Conservation (phyloP, 2,888 invertebrate species). For the Anthophora plumipes region DNA sequence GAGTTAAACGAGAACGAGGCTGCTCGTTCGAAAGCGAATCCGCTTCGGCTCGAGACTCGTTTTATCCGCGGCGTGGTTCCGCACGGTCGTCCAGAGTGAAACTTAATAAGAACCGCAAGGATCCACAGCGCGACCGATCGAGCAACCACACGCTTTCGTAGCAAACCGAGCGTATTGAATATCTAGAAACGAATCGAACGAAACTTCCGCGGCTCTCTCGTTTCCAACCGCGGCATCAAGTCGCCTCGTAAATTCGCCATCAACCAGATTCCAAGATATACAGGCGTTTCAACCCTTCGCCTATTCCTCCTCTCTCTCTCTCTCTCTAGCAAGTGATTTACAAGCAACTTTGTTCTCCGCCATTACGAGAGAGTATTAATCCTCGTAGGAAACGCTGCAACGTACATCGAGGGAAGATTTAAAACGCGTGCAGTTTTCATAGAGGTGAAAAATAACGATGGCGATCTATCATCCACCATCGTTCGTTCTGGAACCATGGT, state of each 20-base stretch:
- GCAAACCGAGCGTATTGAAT: constrained; percentile 54
- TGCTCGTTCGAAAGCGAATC: constrained; percentile 24
- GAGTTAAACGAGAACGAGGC: constrained; percentile 10
- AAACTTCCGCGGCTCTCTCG: constrained; percentile 19
- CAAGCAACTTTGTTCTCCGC: background rate
- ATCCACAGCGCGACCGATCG: constrained; percentile 31
- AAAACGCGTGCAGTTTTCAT: background rate
- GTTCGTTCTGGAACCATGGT: too few relatives aligned
- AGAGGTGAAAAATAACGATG: background rate
- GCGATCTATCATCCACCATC: too few relatives aligned
- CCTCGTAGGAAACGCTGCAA: background rate
- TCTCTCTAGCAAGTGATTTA: background rate
- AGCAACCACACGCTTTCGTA: constrained; percentile 44
- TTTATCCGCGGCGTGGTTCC: constrained; percentile 6
- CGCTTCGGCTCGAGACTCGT: background rate
- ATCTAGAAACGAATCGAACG: constrained; percentile 26
- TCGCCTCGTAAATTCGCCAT: constrained; percentile 16
- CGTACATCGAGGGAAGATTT: background rate
- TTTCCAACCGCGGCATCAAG: background rate
- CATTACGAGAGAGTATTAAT: background rate
- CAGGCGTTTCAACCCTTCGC: too few relatives aligned
- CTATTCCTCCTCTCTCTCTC: too few relatives aligned
- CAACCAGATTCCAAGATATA: background rate
- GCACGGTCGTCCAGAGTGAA: constrained; percentile 39
- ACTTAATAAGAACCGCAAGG: constrained; percentile 63